phyloP scores from a whole-genome alignment of 1,140 invertebrate species.

The Palaemon carinicauda region DNA sequence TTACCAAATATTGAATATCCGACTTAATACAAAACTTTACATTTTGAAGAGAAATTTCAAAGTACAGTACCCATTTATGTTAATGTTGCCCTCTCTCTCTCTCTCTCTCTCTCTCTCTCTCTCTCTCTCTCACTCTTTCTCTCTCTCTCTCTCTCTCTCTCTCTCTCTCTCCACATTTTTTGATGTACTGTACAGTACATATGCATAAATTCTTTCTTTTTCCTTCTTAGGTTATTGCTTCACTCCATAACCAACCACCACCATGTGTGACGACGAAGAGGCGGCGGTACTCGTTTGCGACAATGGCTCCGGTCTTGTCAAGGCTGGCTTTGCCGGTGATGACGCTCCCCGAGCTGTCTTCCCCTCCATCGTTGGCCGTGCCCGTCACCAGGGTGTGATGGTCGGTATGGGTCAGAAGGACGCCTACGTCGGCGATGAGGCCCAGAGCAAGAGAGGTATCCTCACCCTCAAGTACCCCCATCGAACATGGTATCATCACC shows the following conservation, averaged over 20 bases:
- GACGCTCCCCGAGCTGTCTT: conserved; percentile 95
- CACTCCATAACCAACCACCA: neutral
- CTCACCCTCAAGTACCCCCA: conserved; percentile 92
- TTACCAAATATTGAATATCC: too few relatives aligned
- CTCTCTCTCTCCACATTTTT: too few relatives aligned
- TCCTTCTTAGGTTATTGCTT: too few relatives aligned
- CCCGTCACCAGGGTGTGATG: conserved; percentile 80
- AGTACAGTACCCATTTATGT: too few relatives aligned
- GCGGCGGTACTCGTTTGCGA: conserved; percentile 70
- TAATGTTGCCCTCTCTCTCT: too few relatives aligned
- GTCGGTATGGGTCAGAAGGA: conserved; percentile 96
- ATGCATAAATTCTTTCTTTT: too few relatives aligned
- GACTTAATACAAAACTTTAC: too few relatives aligned
- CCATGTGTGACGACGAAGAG: conserved; percentile 40
- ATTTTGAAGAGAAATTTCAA: too few relatives aligned
- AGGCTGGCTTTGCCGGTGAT: conserved; percentile 78
- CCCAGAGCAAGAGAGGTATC: conserved; percentile 90
- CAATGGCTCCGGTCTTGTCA: conserved; percentile 75
- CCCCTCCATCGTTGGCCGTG: conserved; percentile 76
- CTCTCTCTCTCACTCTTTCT: too few relatives aligned
- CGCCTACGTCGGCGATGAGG: conserved; percentile 90
- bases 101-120: too few relatives aligned
- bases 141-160: too few relatives aligned
- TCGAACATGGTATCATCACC: conserved; percentile 94
- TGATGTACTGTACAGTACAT: too few relatives aligned